phyloP scores from a whole-genome alignment of 2,888 invertebrate species.

The Melitaea athalia region DNA sequence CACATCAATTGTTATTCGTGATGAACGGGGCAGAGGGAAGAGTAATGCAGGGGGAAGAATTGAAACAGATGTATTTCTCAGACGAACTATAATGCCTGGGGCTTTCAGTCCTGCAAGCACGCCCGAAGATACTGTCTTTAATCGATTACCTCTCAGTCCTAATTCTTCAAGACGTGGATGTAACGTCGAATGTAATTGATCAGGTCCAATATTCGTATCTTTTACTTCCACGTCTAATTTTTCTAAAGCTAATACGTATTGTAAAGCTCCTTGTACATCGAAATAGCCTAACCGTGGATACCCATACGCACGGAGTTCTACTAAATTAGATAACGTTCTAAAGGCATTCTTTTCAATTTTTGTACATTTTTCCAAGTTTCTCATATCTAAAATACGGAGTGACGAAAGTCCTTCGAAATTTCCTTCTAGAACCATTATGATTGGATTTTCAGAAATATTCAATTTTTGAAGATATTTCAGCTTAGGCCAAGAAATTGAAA shows the following conservation, averaged over 20 bases:
- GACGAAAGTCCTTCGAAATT: constrained; percentile 88
- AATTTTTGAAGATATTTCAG: constrained; percentile 87
- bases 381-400: constrained; percentile 85
- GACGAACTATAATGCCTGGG: constrained; percentile 85
- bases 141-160: constrained; percentile 87
- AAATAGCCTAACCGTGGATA: constrained; percentile 91
- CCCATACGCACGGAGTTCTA: constrained; percentile 86
- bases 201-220: constrained; percentile 90
- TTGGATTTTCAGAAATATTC: constrained; percentile 93
- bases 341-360: constrained; percentile 93
- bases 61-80: constrained; percentile 91
- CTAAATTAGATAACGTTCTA: constrained; percentile 86
- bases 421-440: constrained; percentile 87
- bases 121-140: constrained; percentile 90
- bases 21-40: constrained; percentile 93
- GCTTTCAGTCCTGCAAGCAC: constrained; percentile 91
- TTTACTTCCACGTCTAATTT: constrained; percentile 92
- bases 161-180: constrained; percentile 90
- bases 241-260: constrained; percentile 87
- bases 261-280: constrained; percentile 92
- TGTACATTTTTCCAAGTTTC: constrained; percentile 85
- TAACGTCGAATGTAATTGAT: constrained; percentile 89
- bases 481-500: constrained; percentile 86
- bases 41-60: constrained; percentile 90
- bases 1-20: constrained; percentile 89